Conservation (phyloP, 2,113 vertebrate genomes). For the Platysteira castanea region DNA sequence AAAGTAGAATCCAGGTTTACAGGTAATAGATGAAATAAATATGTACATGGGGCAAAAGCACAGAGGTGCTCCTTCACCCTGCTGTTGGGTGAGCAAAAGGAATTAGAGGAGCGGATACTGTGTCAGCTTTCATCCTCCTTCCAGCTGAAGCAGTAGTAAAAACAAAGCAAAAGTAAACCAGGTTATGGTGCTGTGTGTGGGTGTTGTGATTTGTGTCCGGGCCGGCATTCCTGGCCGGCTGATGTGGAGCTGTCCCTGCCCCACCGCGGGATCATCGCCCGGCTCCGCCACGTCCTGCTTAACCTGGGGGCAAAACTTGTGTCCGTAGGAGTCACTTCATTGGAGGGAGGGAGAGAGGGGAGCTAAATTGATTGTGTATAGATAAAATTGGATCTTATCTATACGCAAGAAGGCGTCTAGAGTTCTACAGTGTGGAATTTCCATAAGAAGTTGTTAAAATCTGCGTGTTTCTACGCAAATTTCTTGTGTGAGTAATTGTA, state of each 20-base stretch:
- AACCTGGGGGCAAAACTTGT: neutral
- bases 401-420: neutral
- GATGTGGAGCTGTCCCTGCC: neutral
- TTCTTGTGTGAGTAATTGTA: neutral
- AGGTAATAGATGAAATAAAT: neutral
- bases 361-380: neutral
- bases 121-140: neutral
- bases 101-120: neutral
- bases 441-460: neutral
- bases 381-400: neutral
- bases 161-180: neutral
- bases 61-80: neutral
- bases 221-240: neutral
- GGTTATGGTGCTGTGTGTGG: neutral
- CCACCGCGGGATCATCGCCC: fast-evolving
- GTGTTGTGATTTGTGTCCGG: neutral
- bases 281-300: neutral
- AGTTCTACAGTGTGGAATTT: neutral
- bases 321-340: fast-evolving
- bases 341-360: fast-evolving
- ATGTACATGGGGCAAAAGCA: neutral
- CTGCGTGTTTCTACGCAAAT: neutral
- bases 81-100: neutral
- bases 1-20: neutral
- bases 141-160: neutral